Conservation (phyloP, 2,888 invertebrate genomes). For the Limnephilus marmoratus region DNA sequence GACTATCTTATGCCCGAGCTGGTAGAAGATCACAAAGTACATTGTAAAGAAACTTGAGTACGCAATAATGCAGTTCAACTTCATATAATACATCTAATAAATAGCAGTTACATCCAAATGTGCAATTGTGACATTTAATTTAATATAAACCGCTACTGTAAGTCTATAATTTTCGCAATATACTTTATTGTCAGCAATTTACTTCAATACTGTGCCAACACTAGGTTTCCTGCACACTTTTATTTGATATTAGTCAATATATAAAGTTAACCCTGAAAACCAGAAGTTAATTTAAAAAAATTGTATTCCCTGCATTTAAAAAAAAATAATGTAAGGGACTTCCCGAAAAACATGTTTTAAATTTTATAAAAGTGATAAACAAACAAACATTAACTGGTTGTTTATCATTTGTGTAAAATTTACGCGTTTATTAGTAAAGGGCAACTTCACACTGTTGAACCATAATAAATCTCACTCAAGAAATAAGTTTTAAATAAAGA, state of each 20-base stretch:
- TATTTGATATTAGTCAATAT: not conserved
- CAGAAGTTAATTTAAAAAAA: not conserved
- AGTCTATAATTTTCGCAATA: not conserved
- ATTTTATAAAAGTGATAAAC: no score
- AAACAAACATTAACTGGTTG: no score
- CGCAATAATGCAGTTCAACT: not conserved
- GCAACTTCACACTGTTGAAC: no score
- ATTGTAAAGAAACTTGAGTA: not conserved
- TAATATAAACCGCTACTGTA: not conserved
- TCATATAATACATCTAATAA: not conserved
- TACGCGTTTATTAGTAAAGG: no score
- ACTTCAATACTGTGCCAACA: not conserved
- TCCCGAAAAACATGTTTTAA: no score
- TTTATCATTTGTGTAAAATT: no score
- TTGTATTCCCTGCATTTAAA: not conserved
- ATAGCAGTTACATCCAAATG: not conserved
- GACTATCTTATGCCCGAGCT: no score
- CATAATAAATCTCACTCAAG: not conserved
- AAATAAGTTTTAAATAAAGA: not conserved
- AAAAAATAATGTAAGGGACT: not conserved
- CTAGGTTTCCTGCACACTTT: not conserved
- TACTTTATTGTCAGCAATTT: not conserved
- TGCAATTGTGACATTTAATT: not conserved
- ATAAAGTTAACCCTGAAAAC: not conserved
- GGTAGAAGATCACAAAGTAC: not conserved